phyloP scores from a whole-genome alignment of 2,113 vertebrate species.

The Xenopus laevis region DNA sequence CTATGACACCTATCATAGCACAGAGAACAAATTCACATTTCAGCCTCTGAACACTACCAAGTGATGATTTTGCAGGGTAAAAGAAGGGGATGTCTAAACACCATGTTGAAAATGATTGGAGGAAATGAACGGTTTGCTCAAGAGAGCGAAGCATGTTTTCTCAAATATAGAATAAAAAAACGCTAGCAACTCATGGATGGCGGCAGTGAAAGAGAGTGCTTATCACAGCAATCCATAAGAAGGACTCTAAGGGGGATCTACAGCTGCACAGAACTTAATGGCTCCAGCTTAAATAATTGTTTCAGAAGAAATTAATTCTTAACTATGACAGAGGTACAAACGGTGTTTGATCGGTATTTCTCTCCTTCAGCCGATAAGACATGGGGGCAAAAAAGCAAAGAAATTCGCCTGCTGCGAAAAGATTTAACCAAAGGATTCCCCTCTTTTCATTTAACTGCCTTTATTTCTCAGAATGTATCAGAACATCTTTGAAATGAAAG shows the following conservation, averaged over 20 bases:
- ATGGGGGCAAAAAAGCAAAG: slow-evolving; percentile 29
- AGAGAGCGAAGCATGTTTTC: slow-evolving; percentile 36
- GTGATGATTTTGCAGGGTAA: slow-evolving; percentile 38
- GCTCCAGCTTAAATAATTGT: slow-evolving; percentile 29
- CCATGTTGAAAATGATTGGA: slow-evolving; percentile 28
- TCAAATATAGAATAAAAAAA: slow-evolving; percentile 13
- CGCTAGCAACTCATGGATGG: slow-evolving; percentile 1
- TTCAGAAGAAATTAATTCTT: slow-evolving; percentile 26
- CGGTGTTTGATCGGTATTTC: slow-evolving; percentile 9
- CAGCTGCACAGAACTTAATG: slow-evolving; percentile 24
- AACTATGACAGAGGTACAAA: slow-evolving; percentile 6
- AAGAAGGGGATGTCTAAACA: slow-evolving; percentile 33
- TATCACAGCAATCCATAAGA: slow-evolving; percentile 38
- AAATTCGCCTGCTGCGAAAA: slow-evolving; percentile 26
- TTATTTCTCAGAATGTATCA: slow-evolving; percentile 18
- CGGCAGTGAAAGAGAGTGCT: slow-evolving; percentile 25
- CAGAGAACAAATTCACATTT: slow-evolving; percentile 32
- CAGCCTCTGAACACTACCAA: slow-evolving; percentile 34
- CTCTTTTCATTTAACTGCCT: slow-evolving; percentile 29
- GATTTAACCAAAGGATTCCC: slow-evolving; percentile 14
- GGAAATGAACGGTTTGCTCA: slow-evolving; percentile 28
- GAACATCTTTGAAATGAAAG: slow-evolving; percentile 34
- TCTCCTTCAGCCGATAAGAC: slow-evolving; percentile 9
- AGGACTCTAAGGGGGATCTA: not conserved
- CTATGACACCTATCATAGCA: slow-evolving; percentile 35